phyloP scores from a whole-genome alignment of 2,888 invertebrate genomes.

The Tenthredo scrophulariae region DNA sequence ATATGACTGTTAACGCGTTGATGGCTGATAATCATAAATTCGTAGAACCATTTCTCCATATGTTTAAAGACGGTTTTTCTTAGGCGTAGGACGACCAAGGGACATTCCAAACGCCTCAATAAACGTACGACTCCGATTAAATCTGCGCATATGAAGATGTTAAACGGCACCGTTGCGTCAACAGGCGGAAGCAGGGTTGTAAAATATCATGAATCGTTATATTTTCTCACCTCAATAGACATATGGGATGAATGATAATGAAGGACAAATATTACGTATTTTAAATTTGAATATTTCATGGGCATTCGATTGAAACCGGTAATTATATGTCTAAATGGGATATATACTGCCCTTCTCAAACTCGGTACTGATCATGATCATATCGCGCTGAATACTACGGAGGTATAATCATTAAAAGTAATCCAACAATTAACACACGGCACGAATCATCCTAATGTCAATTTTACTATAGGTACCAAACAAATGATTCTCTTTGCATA shows the following conservation, averaged over 20 bases:
- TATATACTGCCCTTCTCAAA: neutral
- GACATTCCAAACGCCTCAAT: conserved; percentile 43
- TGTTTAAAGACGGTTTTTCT: neutral
- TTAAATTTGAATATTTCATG: conserved; percentile 22
- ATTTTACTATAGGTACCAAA: neutral
- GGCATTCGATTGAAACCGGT: conserved; percentile 1
- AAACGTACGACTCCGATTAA: conserved; percentile 45
- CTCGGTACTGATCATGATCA: neutral
- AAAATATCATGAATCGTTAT: conserved; percentile 39
- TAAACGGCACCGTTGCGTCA: conserved; percentile 27
- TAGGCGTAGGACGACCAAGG: conserved; percentile 45
- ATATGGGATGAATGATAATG: neutral
- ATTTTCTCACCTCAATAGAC: conserved; percentile 20
- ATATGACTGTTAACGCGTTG: conserved; percentile 37
- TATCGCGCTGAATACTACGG: neutral
- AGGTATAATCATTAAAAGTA: neutral
- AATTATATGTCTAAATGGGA: conserved; percentile 5
- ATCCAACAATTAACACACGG: neutral
- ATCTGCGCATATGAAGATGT: conserved; percentile 41
- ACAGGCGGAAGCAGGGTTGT: conserved; percentile 36
- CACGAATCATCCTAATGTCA: neutral
- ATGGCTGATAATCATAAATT: conserved; percentile 50
- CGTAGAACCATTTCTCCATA: conserved; percentile 37
- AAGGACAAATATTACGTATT: conserved; percentile 7
- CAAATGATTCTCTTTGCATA: neutral